Base-by-base conservation (phyloP, 2,113 vertebrate genomes). In the Patagioenas fasciata region DNA sequence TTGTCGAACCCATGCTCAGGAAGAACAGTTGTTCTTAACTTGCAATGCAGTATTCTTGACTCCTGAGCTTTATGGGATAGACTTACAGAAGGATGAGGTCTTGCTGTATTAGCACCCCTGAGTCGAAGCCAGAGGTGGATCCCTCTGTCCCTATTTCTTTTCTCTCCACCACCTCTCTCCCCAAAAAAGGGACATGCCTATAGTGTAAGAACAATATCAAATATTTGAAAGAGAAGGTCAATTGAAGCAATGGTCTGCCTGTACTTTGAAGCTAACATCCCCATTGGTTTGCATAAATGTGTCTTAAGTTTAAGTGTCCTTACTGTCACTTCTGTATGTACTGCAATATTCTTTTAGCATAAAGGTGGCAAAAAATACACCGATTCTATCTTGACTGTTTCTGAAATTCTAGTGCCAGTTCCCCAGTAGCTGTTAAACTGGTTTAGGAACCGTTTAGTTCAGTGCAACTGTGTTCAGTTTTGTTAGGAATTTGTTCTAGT, bases 251-350 rank as follows among this genome's bases (percentile, higher is more conserved):
- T 34, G 36, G 16, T 73, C 54, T 93, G 79, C 71, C 50, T 73
- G 42, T 80, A n/a, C 47, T 80, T 95, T 54, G 77, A 91, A 83
- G 72, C 61, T 75, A 67, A 26, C 16, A 5, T 77, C 42, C 50
- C 67, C 11, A 5, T 25, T 61, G 29, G 12, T 69, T 88, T 86
- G 42, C 40, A 57, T 66, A 47, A 40, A 34, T 24, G 31, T 80
- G 36, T 90, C 44, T 40, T 75, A 50, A 58, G 25, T 51, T 85
- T 80, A 95, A 93, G 88, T 94, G 88, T 87, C 90, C 95, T 94
- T 97, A 89, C 57, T 92, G 81, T 91, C 53, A 71, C 80, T 88
- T 83, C 64, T 71, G 50, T 87, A 24, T 56, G 34, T 88, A 61
- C 53, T 64, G 67, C 42, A 79, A 28, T 75, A 42, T 56, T 88